Conservation (phyloP, 1,140 invertebrate genomes). For the Danaus plexippus region DNA sequence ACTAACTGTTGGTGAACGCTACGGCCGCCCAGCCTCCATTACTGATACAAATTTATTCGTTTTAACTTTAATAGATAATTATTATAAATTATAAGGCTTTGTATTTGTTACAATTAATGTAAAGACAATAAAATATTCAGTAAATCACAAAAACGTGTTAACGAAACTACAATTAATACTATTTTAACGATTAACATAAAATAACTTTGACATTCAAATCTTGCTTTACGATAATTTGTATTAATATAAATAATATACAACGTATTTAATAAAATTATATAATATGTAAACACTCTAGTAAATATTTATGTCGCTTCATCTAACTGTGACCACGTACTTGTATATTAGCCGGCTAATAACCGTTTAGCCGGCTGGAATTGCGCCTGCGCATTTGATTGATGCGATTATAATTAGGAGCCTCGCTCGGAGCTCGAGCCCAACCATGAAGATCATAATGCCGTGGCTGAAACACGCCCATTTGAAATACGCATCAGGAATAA, state of each 20-base stretch:
- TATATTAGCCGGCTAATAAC: slow-evolving; percentile 35
- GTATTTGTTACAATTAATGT: no score
- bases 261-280: no score
- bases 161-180: no score
- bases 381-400: slow-evolving; percentile 50
- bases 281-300: background rate
- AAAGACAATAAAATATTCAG: no score
- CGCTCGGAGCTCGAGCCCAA: slow-evolving; percentile 46
- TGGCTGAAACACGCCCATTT: slow-evolving; percentile 22
- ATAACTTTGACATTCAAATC: slow-evolving; percentile 12
- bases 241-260: background rate
- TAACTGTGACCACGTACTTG: slow-evolving; percentile 11
- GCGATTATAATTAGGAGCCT: slow-evolving; percentile 58
- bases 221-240: no score
- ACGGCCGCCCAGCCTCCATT: no score
- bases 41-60: no score
- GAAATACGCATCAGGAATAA: slow-evolving; percentile 8
- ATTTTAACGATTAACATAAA: slow-evolving; percentile 1
- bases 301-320: background rate
- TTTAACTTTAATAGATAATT: no score
- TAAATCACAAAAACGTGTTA: no score
- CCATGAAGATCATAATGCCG: slow-evolving; percentile 31
- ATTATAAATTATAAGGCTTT: no score
- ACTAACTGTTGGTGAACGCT: no score
- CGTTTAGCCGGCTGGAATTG: slow-evolving; percentile 35